Conservation (phyloP, 2,113 vertebrate genomes). For the Pygoscelis antarcticus region DNA sequence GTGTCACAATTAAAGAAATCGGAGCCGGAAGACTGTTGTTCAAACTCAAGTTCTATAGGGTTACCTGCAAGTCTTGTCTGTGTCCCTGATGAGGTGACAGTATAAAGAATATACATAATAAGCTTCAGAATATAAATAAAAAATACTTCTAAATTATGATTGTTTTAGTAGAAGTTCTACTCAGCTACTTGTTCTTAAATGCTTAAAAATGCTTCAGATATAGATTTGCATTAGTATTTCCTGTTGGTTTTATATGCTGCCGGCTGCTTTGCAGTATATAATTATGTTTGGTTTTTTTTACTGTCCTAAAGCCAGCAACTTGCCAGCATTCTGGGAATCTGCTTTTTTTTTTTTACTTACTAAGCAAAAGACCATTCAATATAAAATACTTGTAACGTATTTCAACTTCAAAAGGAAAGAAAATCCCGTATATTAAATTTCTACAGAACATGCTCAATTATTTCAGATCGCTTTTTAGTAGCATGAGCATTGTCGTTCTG, state of each 20-base stretch:
- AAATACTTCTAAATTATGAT: background rate
- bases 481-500: background rate
- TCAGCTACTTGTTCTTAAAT: background rate
- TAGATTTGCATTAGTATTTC: background rate
- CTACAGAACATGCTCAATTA: background rate
- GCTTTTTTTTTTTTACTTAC: background rate
- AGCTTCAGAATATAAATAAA: background rate
- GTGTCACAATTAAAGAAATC: background rate
- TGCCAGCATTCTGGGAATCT: background rate
- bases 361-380: background rate
- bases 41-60: fast-evolving
- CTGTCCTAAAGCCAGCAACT: background rate
- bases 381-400: background rate
- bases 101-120: background rate
- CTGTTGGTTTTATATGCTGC: background rate
- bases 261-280: background rate
- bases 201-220: background rate
- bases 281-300: background rate
- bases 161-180: background rate
- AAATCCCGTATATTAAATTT: background rate
- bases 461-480: background rate
- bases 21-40: background rate
- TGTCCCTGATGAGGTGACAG: background rate
- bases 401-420: background rate
- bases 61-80: background rate